These are phyloP conservation scores for Ectemnius cavifrons DNA, from an alignment of 2,888 invertebrate genomes.

Conservation along the genomic window DNA sequence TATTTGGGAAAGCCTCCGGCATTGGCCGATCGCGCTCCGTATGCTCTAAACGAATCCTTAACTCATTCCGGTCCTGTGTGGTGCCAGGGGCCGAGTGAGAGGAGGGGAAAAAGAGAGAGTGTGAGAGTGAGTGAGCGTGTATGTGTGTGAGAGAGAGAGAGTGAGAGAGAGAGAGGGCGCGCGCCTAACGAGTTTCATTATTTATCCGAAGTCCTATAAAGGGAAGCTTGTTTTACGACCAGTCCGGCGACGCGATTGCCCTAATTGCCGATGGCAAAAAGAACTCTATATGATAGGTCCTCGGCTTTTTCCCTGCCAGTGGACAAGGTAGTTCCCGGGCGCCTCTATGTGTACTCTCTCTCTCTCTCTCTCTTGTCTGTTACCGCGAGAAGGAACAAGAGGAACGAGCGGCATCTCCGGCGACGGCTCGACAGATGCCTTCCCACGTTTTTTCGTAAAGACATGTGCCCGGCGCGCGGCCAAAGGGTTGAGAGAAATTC, in stretches of 20 bases:
- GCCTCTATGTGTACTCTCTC: no score
- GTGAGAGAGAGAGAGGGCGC: not conserved
- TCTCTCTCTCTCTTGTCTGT: no score
- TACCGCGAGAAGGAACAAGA: constrained; percentile 41
- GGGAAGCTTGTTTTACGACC: constrained; percentile 31
- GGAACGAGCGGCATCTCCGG: constrained; percentile 42
- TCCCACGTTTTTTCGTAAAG: constrained; percentile 73
- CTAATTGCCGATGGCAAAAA: constrained; percentile 47
- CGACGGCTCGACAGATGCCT: constrained; percentile 71
- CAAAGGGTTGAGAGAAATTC: constrained; percentile 72
- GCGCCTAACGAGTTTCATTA: constrained; percentile 4
- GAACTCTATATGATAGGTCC: constrained; percentile 13
- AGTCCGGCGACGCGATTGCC: constrained; percentile 39
- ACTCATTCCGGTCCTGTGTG: not conserved
- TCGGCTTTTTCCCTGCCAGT: constrained; percentile 28
- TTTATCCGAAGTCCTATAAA: not conserved
- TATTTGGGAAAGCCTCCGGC: no score
- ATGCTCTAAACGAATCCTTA: not conserved
- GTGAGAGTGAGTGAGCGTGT: no score
- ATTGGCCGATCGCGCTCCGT: not conserved
- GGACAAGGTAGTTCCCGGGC: constrained; percentile 8
- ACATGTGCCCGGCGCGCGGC: constrained; percentile 72
- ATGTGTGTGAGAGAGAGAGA: no score
- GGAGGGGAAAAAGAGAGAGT: no score
- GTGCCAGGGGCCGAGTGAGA: no score